These are phyloP conservation scores for Lindbergichthys nudifrons DNA, from an alignment of 2,797 vertebrate species.

Conservation along the genomic window DNA sequence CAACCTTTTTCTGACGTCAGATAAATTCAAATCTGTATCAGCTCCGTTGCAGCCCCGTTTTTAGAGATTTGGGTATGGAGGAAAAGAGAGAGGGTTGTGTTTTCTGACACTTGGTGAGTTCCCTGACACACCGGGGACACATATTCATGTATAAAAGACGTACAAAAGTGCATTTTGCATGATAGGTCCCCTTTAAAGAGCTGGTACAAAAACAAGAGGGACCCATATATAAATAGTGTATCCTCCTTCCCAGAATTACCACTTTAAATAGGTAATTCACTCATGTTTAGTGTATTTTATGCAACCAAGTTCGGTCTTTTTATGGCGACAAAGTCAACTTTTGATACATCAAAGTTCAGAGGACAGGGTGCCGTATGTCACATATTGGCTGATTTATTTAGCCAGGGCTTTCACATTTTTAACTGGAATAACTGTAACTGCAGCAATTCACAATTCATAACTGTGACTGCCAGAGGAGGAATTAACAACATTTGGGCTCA, in stretches of 20 bases:
- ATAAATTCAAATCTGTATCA: too few relatives aligned
- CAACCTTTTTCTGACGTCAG: too few relatives aligned
- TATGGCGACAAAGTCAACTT: too few relatives aligned
- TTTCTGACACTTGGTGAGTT: too few relatives aligned
- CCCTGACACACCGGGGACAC: too few relatives aligned
- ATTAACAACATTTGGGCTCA: constrained; percentile 33
- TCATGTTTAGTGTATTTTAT: background rate
- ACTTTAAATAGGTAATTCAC: background rate
- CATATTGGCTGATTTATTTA: constrained; percentile 10
- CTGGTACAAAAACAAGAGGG: background rate
- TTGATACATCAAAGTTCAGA: background rate
- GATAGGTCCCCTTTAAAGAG: too few relatives aligned
- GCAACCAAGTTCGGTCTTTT: too few relatives aligned
- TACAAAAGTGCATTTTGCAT: too few relatives aligned
- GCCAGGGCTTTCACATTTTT: constrained; percentile 43
- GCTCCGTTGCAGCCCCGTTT: too few relatives aligned
- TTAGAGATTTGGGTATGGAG: too few relatives aligned
- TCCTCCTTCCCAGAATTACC: background rate
- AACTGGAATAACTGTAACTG: constrained; percentile 62
- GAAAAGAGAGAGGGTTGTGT: too few relatives aligned
- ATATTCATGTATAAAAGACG: too few relatives aligned
- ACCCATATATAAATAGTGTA: background rate
- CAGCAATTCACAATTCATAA: constrained; percentile 73
- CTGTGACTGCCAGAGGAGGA: constrained; percentile 42
- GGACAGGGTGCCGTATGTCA: background rate